Evolutionary conservation across 2,113 vertebrate genomes (phyloP).

Genomic region (Ictalurus punctatus): DNA sequence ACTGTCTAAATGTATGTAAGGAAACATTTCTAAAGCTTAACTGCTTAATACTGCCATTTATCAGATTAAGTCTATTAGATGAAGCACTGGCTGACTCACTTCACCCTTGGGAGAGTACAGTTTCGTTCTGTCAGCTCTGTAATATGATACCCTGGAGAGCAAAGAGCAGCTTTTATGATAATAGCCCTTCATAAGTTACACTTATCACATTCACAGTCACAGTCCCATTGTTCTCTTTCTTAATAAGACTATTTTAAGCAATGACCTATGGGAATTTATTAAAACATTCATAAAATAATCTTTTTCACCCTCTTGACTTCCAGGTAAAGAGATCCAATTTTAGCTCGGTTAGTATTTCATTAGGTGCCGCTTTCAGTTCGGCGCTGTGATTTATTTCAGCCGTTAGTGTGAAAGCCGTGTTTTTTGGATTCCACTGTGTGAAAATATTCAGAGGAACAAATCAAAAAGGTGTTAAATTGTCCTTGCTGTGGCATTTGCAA

Average conservation of each 20-base stretch:
- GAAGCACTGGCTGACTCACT: slow-evolving; percentile 11
- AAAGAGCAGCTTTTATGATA: slow-evolving; percentile 46
- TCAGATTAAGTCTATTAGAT: slow-evolving; percentile 24
- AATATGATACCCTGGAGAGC: slow-evolving; percentile 38
- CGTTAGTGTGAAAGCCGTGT: background rate
- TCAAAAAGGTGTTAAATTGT: slow-evolving; percentile 21
- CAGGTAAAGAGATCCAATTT: slow-evolving; percentile 22
- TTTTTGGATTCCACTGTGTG: slow-evolving; percentile 9
- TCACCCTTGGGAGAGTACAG: slow-evolving; percentile 33
- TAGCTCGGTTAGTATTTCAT: slow-evolving; percentile 27
- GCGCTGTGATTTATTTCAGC: slow-evolving; percentile 1
- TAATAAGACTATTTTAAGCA: slow-evolving; percentile 29
- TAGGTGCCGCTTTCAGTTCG: background rate
- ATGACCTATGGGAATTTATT: slow-evolving; percentile 33
- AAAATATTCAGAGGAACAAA: slow-evolving; percentile 19
- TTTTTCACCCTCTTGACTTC: slow-evolving; percentile 8
- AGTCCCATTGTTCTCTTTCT: slow-evolving; percentile 22
- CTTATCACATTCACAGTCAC: background rate
- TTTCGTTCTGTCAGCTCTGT: slow-evolving; percentile 36
- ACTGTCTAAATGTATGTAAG: background rate
- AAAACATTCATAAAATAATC: slow-evolving; percentile 16
- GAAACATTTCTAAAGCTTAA: slow-evolving; percentile 3
- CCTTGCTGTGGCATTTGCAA: slow-evolving; percentile 36
- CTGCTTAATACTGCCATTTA: background rate
- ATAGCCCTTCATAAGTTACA: slow-evolving; percentile 32